Evolutionary conservation across 1,140 invertebrate genomes (phyloP).

Genomic region (Drosophila nikananu): DNA sequence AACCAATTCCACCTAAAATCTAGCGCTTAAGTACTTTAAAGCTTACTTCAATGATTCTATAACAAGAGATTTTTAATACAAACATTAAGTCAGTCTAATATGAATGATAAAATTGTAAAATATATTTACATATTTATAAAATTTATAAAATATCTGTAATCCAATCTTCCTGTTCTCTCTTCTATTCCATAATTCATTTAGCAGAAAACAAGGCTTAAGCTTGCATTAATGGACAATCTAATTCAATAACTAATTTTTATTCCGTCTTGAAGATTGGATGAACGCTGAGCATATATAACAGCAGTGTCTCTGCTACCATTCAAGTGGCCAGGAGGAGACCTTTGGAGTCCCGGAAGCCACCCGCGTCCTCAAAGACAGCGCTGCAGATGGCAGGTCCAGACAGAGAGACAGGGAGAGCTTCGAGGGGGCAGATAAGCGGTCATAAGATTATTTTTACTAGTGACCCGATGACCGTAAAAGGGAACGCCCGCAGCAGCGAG

Average conservation of each 20-base stretch:
- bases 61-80: background rate
- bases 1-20: too few species aligned
- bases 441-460: conserved; percentile 60
- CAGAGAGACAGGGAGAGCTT: conserved; percentile 12
- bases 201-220: background rate
- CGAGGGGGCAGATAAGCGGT: conserved; percentile 41
- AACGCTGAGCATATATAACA: background rate
- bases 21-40: too few species aligned
- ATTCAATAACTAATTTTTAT: conserved; percentile 11
- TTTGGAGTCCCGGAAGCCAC: conserved; percentile 13
- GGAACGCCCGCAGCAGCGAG: conserved; percentile 32
- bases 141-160: background rate
- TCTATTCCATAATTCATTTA: background rate
- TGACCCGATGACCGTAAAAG: conserved; percentile 59
- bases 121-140: background rate
- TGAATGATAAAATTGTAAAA: background rate
- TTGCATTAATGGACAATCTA: background rate
- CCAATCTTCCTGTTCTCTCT: background rate
- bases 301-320: background rate
- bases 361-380: conserved; percentile 1
- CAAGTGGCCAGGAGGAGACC: conserved; percentile 11
- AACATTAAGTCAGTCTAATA: background rate
- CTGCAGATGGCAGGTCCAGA: conserved; percentile 29
- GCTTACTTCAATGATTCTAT: background rate
- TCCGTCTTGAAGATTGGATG: background rate